Evolutionary conservation across 2,888 invertebrate genomes (phyloP).

Genomic region (Cerastis rubricosa): DNA sequence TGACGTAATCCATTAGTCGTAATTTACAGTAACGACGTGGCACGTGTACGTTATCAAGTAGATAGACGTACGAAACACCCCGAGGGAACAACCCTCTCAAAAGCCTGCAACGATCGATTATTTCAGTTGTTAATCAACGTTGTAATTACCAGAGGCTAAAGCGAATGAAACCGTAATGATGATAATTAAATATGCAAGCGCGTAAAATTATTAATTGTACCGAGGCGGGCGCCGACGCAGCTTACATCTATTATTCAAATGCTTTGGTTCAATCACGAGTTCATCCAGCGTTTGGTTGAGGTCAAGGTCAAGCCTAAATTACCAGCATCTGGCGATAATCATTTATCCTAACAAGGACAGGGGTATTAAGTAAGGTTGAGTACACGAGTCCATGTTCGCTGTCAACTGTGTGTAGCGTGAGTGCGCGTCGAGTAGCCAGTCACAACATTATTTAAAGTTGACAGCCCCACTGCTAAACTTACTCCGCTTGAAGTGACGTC

Average conservation of each 20-base stretch:
- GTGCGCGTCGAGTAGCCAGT: conserved; percentile 38
- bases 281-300: conserved; percentile 53
- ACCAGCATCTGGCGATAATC: conserved; percentile 55
- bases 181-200: conserved; percentile 63
- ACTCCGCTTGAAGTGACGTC: conserved; percentile 36
- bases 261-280: conserved; percentile 70
- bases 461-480: conserved; percentile 61
- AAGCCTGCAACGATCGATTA: conserved; percentile 56
- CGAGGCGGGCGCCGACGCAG: conserved; percentile 65
- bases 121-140: conserved; percentile 52
- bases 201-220: conserved; percentile 71
- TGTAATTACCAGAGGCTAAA: conserved; percentile 52
- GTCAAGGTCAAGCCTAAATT: conserved; percentile 64
- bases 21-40: conserved; percentile 25
- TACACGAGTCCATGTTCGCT: conserved; percentile 43
- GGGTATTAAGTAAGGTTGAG: conserved; percentile 51
- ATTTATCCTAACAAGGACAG: conserved; percentile 56
- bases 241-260: conserved; percentile 75
- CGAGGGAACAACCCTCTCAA: conserved; percentile 17
- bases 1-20: conserved; percentile 38
- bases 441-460: conserved; percentile 67
- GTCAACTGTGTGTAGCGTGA: conserved; percentile 44
- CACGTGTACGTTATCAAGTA: conserved; percentile 17
- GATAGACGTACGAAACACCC: conserved; percentile 10
- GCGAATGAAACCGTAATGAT: conserved; percentile 62